A percentile compares a stretch with the other conserved stretches of the same genome.
Evolutionary conservation across 2,113 vertebrate genomes (phyloP).

Genomic region (Anolis sagrei): DNA sequence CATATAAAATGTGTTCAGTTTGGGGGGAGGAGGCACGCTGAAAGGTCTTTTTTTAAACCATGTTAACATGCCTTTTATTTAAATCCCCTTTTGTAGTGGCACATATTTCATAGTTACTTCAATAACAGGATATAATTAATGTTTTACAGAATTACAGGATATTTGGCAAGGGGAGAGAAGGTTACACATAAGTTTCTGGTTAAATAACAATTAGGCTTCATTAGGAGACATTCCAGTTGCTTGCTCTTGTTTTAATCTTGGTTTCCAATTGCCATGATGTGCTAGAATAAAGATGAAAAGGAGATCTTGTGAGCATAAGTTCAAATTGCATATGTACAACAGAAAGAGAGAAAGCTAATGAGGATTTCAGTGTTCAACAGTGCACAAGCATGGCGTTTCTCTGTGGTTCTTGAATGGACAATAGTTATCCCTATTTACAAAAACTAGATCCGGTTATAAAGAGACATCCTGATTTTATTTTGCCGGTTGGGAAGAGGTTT

Average conservation of each 20-base stretch:
- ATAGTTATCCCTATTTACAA: neutral
- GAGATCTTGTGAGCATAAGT: conserved; percentile 62
- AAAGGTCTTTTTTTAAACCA: neutral
- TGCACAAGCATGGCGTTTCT: rapidly evolving
- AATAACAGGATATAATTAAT: conserved; percentile 66
- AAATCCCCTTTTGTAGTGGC: conserved; percentile 6
- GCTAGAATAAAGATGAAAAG: conserved; percentile 70
- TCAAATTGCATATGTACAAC: conserved; percentile 52
- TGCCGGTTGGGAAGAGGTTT: neutral
- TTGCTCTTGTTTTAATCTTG: conserved; percentile 57
- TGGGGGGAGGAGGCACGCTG: neutral
- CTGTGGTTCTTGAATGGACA: conserved; percentile 22
- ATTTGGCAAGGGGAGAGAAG: conserved; percentile 43
- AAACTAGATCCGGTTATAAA: neutral
- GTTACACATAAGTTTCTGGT: conserved; percentile 56
- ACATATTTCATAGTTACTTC: conserved; percentile 26
- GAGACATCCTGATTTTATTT: neutral
- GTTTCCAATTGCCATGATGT: conserved; percentile 59
- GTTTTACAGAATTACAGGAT: conserved; percentile 58
- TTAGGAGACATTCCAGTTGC: conserved; percentile 62
- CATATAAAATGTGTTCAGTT: conserved; percentile 52
- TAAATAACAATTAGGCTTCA: conserved; percentile 71
- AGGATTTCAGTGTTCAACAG: conserved; percentile 48
- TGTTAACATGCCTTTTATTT: conserved; percentile 49
- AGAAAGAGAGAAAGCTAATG: conserved; percentile 47